Conservation (phyloP, 2,113 vertebrate genomes). For the Lota lota region DNA sequence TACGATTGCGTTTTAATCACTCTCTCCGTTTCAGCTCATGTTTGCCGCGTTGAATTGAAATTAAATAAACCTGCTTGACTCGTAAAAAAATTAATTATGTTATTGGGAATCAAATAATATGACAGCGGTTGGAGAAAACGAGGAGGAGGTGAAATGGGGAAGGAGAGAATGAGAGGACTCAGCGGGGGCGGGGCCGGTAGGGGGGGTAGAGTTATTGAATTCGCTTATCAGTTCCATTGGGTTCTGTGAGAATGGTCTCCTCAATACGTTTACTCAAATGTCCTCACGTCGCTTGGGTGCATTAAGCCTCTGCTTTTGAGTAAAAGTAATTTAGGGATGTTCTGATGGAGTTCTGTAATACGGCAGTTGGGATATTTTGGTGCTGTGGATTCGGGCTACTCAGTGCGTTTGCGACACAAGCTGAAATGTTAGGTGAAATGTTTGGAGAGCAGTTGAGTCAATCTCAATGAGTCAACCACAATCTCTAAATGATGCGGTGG, state of each 20-base stretch:
- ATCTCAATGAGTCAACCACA: too few relatives aligned
- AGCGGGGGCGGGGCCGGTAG: too few relatives aligned
- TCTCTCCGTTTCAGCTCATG: slow-evolving; percentile 54
- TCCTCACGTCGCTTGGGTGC: not conserved
- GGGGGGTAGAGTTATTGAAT: slow-evolving; percentile 53
- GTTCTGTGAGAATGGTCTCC: slow-evolving; percentile 60
- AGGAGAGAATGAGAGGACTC: slow-evolving; percentile 31
- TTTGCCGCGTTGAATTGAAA: slow-evolving; percentile 53
- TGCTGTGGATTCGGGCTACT: too few relatives aligned
- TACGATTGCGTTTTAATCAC: slow-evolving; percentile 59
- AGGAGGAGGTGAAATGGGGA: slow-evolving; percentile 25
- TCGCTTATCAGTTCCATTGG: slow-evolving; percentile 66
- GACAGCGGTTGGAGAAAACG: slow-evolving; percentile 14
- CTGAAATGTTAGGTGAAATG: too few relatives aligned
- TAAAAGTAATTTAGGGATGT: too few relatives aligned
- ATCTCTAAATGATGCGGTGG: too few relatives aligned
- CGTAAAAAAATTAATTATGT: slow-evolving; percentile 41
- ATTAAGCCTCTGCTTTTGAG: too few relatives aligned
- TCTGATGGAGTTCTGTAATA: too few relatives aligned
- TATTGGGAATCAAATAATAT: slow-evolving; percentile 54
- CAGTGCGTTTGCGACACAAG: too few relatives aligned
- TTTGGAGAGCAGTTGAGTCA: too few relatives aligned
- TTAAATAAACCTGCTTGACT: slow-evolving; percentile 51
- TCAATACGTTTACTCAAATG: slow-evolving; percentile 54
- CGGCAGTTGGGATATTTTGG: too few relatives aligned